Conservation (phyloP, 2,113 vertebrate genomes). For the Dromiciops gliroides region DNA sequence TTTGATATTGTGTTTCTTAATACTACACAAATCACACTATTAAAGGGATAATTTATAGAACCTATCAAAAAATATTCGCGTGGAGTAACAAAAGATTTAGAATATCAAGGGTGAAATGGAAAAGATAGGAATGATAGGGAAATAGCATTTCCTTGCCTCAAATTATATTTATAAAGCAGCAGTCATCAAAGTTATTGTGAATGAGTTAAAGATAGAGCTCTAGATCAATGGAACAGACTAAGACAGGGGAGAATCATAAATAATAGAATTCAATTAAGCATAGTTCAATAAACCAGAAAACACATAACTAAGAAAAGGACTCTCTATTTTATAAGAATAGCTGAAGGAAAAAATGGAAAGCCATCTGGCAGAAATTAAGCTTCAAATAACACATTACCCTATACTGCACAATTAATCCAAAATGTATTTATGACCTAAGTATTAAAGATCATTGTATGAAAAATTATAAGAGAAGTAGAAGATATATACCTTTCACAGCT, state of each 20-base stretch:
- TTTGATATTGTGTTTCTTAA: neutral
- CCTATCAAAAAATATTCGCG: neutral
- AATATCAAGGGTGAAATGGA: neutral
- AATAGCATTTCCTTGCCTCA: neutral
- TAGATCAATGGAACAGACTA: neutral
- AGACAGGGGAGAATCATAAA: neutral
- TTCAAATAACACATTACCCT: neutral
- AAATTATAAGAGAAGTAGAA: neutral
- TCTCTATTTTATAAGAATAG: neutral
- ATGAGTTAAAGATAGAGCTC: neutral
- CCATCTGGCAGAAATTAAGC: neutral
- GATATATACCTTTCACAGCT: neutral
- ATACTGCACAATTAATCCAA: neutral
- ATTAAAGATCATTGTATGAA: neutral
- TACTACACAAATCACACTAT: neutral
- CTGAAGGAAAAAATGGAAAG: neutral
- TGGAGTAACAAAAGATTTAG: neutral
- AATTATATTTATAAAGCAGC: neutral
- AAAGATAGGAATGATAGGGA: neutral
- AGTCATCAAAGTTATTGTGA: neutral
- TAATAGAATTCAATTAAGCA: neutral
- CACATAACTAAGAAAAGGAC: neutral
- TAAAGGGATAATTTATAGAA: neutral
- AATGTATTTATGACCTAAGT: neutral
- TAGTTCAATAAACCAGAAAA: neutral